A percentile compares a stretch with the other conserved stretches of the same genome.
phyloP scores from a whole-genome alignment of 2,888 invertebrate genomes.

The Dicycla oo region DNA sequence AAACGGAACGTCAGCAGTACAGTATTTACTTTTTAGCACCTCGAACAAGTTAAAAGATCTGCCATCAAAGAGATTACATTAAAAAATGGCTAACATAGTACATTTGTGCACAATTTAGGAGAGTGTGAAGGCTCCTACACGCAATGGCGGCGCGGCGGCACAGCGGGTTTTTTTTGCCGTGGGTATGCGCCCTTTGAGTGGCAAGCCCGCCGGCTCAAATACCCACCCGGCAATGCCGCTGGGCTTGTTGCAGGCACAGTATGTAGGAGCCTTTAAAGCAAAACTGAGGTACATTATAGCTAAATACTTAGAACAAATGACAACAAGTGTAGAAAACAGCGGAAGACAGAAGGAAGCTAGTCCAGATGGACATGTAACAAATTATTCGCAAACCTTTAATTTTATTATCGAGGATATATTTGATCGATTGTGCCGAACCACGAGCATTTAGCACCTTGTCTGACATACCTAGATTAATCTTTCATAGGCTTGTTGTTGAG shows the following conservation, averaged over 20 bases:
- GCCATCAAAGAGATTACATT: background rate
- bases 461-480: background rate
- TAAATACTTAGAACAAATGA: conserved; percentile 57
- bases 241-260: too few species aligned
- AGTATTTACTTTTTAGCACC: conserved; percentile 28
- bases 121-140: conserved; percentile 11
- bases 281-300: conserved; percentile 49
- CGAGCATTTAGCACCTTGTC: background rate
- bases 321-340: conserved; percentile 60
- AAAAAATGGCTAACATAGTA: background rate
- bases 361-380: conserved; percentile 26
- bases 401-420: conserved; percentile 10
- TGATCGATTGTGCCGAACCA: background rate
- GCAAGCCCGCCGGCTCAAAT: too few species aligned
- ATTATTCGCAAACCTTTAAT: conserved; percentile 4
- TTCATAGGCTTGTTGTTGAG: too few species aligned
- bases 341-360: conserved; percentile 61
- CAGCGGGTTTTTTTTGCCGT: too few species aligned
- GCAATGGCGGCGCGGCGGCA: too few species aligned
- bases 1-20: background rate
- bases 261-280: conserved; percentile 6
- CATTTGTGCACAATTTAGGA: conserved; percentile 43
- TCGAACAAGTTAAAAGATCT: conserved; percentile 8
- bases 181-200: too few species aligned
- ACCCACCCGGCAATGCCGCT: too few species aligned